Evolutionary conservation across 2,797 vertebrate species (phyloP).

Genomic region (Clarias fuscus): DNA sequence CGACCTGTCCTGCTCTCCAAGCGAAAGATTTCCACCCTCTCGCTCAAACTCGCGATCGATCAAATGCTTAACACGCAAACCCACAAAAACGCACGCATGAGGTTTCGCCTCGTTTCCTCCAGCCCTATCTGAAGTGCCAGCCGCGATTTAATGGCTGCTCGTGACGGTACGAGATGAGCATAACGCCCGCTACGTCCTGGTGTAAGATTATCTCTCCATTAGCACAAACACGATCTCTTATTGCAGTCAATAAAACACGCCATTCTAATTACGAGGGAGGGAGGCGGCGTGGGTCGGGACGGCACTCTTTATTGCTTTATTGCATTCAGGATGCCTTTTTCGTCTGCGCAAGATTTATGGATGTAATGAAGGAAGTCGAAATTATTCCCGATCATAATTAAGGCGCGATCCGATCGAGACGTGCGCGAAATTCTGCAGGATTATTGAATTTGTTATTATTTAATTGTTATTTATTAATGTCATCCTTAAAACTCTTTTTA

Average conservation of each 20-base stretch:
- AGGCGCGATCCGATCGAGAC: not conserved
- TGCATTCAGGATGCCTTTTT: constrained; percentile 22
- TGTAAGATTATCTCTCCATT: constrained; percentile 57
- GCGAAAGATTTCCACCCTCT: constrained; percentile 1
- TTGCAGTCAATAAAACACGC: constrained; percentile 59
- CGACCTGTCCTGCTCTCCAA: not conserved
- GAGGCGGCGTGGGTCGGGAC: constrained; percentile 33
- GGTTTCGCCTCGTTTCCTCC: constrained; percentile 58
- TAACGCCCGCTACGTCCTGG: constrained; percentile 53
- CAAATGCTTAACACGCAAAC: constrained; percentile 20
- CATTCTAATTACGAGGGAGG: constrained; percentile 50
- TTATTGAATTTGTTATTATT: not conserved
- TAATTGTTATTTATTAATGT: not conserved
- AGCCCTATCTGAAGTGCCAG: constrained; percentile 46
- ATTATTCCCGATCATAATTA: constrained; percentile 28
- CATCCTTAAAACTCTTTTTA: not conserved
- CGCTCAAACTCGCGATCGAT: constrained; percentile 4
- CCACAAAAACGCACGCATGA: constrained; percentile 45
- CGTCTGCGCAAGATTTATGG: constrained; percentile 20
- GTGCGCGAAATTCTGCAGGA: not conserved
- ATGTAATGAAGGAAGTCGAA: constrained; percentile 26
- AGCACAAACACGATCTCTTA: constrained; percentile 58
- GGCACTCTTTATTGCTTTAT: constrained; percentile 11
- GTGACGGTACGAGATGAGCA: constrained; percentile 26
- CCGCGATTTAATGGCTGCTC: constrained; percentile 57